Evolutionary conservation across 2,888 invertebrate genomes (phyloP), one percentile per base, ranked within the genome.

Genomic region (Drosophila eohydei): DNA sequence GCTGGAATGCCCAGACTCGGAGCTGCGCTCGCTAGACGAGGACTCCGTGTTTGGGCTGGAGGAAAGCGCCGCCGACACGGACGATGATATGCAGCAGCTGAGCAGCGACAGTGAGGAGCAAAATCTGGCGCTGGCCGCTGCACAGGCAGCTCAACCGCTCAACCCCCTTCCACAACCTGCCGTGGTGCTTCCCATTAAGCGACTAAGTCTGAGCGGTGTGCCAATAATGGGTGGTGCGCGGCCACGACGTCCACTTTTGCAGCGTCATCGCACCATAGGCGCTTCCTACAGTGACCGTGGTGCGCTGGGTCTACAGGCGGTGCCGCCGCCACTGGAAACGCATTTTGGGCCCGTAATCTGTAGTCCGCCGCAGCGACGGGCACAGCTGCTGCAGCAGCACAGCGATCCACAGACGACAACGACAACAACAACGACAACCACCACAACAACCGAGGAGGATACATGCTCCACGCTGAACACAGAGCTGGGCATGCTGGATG

Each of bases 81-180:
- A 97, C 91, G 96, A 97, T 89, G 97, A 97, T 89, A 95, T 97
- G 83, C 96, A 96, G 88, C 96, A 96, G 87, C 96, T 97, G 91
- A 96, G 96, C 69, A 97, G 97, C 43, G 97, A 97, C 90, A 97
- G 96, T 88, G 96, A 96, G 79, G 95, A 95, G 67, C 84, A 83
- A 48, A 65, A 67, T 44, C 80, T 81, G n/a, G 65, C 61, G 14
- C 54, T 64, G 36, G 69, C 76, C 0, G 41, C 56, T 14, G 56
- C 43, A 9, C 56, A 56, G 68, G 44, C 44, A 0, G 28, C 52
- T n/a, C 65, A 62, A 4, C 56, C 59, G 26, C 38, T 48, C 32
- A 32, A 50, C 9, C 12, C 52, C 5, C 41, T 46, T 3, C 50
- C 58, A 1, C 55, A 76, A 71, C 21, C 57, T 11, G 67, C 83